Percentiles rank a stretch among this genome's conserved stretches.
Conservation (phyloP, 2,888 invertebrate species). For the Drosophila emarginata region DNA sequence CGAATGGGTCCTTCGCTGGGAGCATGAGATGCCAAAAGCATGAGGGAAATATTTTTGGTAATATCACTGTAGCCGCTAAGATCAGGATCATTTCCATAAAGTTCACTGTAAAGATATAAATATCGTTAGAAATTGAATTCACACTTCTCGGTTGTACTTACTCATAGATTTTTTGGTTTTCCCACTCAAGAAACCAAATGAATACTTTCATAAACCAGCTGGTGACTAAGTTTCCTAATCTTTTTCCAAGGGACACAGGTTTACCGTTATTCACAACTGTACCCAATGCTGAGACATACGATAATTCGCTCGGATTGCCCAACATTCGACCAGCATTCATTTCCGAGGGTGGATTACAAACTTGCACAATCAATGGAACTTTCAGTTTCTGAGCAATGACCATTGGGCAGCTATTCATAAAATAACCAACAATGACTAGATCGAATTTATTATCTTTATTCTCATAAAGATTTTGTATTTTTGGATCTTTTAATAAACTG, state of each 20-base stretch:
- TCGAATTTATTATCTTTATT: slow-evolving; percentile 71
- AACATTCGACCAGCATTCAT: slow-evolving; percentile 48
- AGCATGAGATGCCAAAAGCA: slow-evolving; percentile 70
- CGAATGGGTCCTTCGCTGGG: slow-evolving; percentile 76
- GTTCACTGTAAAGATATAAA: neutral
- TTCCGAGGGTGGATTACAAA: slow-evolving; percentile 48
- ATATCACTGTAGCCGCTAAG: slow-evolving; percentile 66
- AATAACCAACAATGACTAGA: slow-evolving; percentile 76
- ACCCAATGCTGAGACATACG: slow-evolving; percentile 65
- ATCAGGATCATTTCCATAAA: slow-evolving; percentile 56
- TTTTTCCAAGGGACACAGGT: slow-evolving; percentile 48
- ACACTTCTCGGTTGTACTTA: slow-evolving; percentile 15
- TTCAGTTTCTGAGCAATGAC: slow-evolving; percentile 76
- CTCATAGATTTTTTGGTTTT: slow-evolving; percentile 39
- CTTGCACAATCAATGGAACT: slow-evolving; percentile 66
- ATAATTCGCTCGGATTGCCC: slow-evolving; percentile 65
- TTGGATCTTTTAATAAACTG: slow-evolving; percentile 51
- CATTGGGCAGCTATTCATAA: slow-evolving; percentile 74
- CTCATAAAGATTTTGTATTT: slow-evolving; percentile 67
- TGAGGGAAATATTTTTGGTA: slow-evolving; percentile 73
- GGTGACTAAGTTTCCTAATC: slow-evolving; percentile 47
- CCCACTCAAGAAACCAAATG: slow-evolving; percentile 6
- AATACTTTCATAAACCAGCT: neutral
- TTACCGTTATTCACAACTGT: slow-evolving; percentile 26
- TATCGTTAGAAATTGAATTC: fast-evolving